A percentile compares a stretch with the other conserved stretches of the same genome.
These are phyloP conservation scores for Campylomormyrus numenius DNA, from an alignment of 2,113 vertebrate species.

Conservation along the genomic window DNA sequence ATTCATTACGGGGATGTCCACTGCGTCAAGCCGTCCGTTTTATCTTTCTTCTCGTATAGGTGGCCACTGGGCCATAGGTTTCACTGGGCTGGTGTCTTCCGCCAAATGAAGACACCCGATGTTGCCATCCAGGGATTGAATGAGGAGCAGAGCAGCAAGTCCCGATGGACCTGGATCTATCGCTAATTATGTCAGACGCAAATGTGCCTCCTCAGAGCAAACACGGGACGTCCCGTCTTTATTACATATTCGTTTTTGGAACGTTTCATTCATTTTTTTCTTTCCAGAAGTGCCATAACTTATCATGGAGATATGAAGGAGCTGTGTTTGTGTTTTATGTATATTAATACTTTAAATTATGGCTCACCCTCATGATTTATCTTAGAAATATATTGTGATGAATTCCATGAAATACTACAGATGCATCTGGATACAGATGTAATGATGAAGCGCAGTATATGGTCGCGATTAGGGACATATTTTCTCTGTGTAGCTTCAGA, in stretches of 20 bases:
- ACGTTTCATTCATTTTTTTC: neutral
- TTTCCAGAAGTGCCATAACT: neutral
- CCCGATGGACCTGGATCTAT: constrained; percentile 77
- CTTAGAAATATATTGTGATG: neutral
- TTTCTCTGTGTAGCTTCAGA: neutral
- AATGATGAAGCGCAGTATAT: neutral
- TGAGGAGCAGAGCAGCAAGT: constrained; percentile 84
- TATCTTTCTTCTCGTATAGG: constrained; percentile 53
- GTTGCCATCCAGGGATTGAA: constrained; percentile 93
- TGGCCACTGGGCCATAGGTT: constrained; percentile 67
- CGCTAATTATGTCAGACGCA: constrained; percentile 92
- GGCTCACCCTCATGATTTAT: neutral
- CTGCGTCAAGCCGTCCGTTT: constrained; percentile 59
- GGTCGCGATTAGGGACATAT: neutral
- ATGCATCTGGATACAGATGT: neutral
- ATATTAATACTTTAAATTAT: neutral
- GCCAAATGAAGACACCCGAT: constrained; percentile 90
- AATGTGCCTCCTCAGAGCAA: constrained; percentile 70
- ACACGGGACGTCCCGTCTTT: constrained; percentile 24
- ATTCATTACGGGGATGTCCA: constrained; percentile 97
- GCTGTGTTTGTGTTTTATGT: neutral
- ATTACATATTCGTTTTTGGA: constrained; percentile 14
- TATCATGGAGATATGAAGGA: neutral
- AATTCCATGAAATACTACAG: neutral
- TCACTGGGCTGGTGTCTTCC: constrained; percentile 76